Evolutionary conservation across 1,140 invertebrate species (phyloP).

Genomic region (Leptopilina clavipes): DNA sequence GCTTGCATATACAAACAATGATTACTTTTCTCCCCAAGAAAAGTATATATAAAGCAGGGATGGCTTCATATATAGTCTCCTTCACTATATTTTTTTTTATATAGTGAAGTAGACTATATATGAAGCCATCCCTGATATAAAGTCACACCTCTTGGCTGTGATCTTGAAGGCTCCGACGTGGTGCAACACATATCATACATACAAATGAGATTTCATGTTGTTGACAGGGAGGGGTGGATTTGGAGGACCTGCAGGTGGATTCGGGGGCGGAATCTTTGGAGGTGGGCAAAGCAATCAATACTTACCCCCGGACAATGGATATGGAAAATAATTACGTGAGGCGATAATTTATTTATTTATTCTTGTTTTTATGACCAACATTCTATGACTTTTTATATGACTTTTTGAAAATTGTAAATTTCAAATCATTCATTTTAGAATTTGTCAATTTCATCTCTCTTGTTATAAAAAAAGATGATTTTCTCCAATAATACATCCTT

Average conservation of each 20-base stretch:
- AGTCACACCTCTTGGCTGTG: slow-evolving; percentile 8
- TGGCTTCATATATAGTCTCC: too few species aligned
- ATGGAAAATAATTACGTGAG: slow-evolving; percentile 63
- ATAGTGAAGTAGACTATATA: too few species aligned
- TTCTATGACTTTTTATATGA: too few species aligned
- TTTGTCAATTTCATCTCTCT: not conserved
- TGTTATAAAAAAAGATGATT: not conserved
- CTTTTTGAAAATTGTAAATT: too few species aligned
- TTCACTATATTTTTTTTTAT: too few species aligned
- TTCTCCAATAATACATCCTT: not conserved
- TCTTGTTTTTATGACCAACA: not conserved
- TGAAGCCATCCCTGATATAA: too few species aligned
- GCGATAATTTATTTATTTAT: slow-evolving; percentile 44
- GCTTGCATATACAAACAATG: slow-evolving; percentile 29
- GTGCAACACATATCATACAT: slow-evolving; percentile 54
- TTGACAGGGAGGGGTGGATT: slow-evolving; percentile 59
- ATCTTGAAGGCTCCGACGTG: slow-evolving; percentile 4
- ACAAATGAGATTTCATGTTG: slow-evolving; percentile 63
- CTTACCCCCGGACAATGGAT: slow-evolving; percentile 61
- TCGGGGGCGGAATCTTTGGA: slow-evolving; percentile 55
- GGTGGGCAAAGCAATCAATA: slow-evolving; percentile 67
- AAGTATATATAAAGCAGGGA: slow-evolving; percentile 10
- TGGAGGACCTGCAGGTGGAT: slow-evolving; percentile 49
- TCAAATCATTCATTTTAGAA: not conserved
- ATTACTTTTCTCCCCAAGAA: not conserved